Evolutionary conservation across 1,140 invertebrate genomes (phyloP).

Genomic region (Chymomyza costata): DNA sequence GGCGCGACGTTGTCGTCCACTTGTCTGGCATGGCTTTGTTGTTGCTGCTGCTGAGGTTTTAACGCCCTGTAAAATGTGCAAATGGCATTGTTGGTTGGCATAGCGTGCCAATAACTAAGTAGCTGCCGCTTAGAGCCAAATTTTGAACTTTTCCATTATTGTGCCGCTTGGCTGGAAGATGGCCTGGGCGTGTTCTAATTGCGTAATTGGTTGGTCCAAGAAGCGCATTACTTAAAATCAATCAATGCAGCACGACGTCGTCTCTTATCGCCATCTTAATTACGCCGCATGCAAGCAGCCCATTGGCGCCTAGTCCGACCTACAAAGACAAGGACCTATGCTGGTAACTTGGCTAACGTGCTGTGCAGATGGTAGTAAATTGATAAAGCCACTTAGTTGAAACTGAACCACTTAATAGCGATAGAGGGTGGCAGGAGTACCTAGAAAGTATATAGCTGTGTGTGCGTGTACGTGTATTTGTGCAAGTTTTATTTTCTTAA

Average conservation of each 20-base stretch:
- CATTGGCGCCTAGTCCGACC: slow-evolving; percentile 18
- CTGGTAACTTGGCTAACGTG: slow-evolving; percentile 41
- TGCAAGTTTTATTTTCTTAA: no score
- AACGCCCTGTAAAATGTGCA: slow-evolving; percentile 2
- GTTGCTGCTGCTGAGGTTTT: neutral
- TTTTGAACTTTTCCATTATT: slow-evolving; percentile 13
- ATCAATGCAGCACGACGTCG: slow-evolving; percentile 45
- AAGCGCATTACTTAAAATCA: slow-evolving; percentile 51
- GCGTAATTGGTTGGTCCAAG: slow-evolving; percentile 56
- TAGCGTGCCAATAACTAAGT: no score
- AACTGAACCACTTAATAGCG: slow-evolving; percentile 33
- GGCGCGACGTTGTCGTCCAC: slow-evolving; percentile 26
- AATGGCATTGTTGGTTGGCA: no score
- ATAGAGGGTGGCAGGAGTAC: slow-evolving; percentile 27
- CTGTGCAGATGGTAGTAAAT: slow-evolving; percentile 16
- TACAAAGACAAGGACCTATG: no score
- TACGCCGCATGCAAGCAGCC: slow-evolving; percentile 13
- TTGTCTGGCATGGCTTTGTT: slow-evolving; percentile 7
- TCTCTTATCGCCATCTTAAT: slow-evolving; percentile 40
- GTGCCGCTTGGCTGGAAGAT: neutral
- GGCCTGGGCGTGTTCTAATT: slow-evolving; percentile 38
- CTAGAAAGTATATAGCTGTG: no score
- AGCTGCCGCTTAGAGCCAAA: neutral
- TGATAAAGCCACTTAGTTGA: slow-evolving; percentile 58
- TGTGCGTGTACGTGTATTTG: slow-evolving; percentile 9